Evolutionary conservation across 2,888 invertebrate genomes (phyloP).

Genomic region (Pasiphila rectangulata): DNA sequence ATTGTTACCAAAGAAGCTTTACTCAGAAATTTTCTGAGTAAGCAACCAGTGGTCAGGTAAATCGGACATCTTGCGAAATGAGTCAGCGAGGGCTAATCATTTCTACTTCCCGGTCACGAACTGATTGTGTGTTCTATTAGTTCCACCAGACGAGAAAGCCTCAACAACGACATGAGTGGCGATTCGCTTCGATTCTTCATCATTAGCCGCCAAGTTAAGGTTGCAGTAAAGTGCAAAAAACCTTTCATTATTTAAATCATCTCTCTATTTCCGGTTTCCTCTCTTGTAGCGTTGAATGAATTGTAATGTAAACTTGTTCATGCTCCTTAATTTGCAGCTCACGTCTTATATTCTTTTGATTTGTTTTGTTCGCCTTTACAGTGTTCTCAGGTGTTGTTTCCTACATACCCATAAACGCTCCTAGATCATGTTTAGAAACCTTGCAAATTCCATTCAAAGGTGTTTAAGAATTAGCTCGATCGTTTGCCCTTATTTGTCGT

Average conservation of each 20-base stretch:
- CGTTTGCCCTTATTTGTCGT: slow-evolving; percentile 55
- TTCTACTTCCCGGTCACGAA: slow-evolving; percentile 64
- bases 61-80: slow-evolving; percentile 52
- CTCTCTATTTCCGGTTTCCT: slow-evolving; percentile 46
- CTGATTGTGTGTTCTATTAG: slow-evolving; percentile 69
- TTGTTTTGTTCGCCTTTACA: slow-evolving; percentile 29
- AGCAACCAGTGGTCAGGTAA: slow-evolving; percentile 47
- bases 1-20: slow-evolving; percentile 25
- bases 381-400: slow-evolving; percentile 53
- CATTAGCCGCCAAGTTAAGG: slow-evolving; percentile 39
- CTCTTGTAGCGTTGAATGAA: slow-evolving; percentile 27
- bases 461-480: slow-evolving; percentile 48
- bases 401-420: slow-evolving; percentile 54
- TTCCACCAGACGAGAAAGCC: slow-evolving; percentile 65
- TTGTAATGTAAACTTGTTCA: slow-evolving; percentile 19
- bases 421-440: slow-evolving; percentile 44
- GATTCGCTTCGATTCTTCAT: slow-evolving; percentile 47
- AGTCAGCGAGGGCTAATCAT: slow-evolving; percentile 65
- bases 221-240: slow-evolving; percentile 2
- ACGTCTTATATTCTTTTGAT: slow-evolving; percentile 26
- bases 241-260: slow-evolving; percentile 13
- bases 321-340: slow-evolving; percentile 15
- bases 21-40: slow-evolving; percentile 48
- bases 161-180: slow-evolving; percentile 45
- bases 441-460: slow-evolving; percentile 50